Evolutionary conservation across 2,113 vertebrate genomes (phyloP), one percentile per base, ranked within the genome.

Genomic region (Silurus glanis): DNA sequence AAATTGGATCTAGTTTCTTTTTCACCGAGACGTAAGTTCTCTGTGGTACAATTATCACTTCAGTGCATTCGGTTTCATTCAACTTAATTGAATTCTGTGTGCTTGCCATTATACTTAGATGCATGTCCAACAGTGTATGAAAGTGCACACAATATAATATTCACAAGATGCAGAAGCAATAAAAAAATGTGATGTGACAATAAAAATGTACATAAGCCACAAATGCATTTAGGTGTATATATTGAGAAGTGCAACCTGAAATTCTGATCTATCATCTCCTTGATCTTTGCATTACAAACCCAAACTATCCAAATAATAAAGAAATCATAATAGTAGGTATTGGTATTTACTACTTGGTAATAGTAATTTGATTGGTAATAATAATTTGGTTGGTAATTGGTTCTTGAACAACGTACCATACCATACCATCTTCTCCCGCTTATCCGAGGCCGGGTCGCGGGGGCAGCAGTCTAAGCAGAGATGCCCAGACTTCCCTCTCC

Each of bases 1-100:
- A 67, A 85, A 37, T 69, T 79, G 76, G 74, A 85, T 85, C 74
- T 49, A 62, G 37, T 75, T 59, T 71, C 51, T n/a, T 37, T 47
- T 55, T 74, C 55, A 72, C 47, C 21, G 55, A 45, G 61, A 61
- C 5, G 21, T 37, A 21, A 10, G 58, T 56, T 71, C 23, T 72
- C 82, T 47, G 51, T 14, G 8, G 21, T n/a, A 74, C 17, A 58
- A 61, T 75, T 61, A 56, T 84, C 53, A 59, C 67, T 83, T 83
- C 28, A 83, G 51, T 72, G 82, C 67, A 47, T 80, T 61, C 53
- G 23, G 28, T 59, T 61, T 80, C 12, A 61, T 80, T 80, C 13
- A 47, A 47, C 58, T 61, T 23, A 79, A 37, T 58, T 79, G 2
- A 61, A 45, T 61, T 80, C 56, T 23, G 6, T 61, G 56, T 10